Evolutionary conservation across 1,140 invertebrate species (phyloP).

Genomic region (Zaprionus capensis): DNA sequence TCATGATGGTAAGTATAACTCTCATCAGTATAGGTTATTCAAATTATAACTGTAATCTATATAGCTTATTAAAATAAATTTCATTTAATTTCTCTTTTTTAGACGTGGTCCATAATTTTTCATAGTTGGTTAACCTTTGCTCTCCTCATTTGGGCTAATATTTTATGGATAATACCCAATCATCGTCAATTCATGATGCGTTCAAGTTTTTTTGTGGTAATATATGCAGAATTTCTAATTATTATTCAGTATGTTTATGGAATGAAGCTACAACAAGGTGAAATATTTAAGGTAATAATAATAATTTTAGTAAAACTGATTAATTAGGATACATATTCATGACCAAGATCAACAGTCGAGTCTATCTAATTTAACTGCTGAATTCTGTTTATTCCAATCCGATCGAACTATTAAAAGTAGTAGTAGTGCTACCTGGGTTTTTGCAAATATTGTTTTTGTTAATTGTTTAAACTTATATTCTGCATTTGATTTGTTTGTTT

Average conservation of each 20-base stretch:
- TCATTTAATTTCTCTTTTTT: slow-evolving; percentile 14
- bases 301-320: no score
- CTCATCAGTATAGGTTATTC: not conserved
- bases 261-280: slow-evolving; percentile 92
- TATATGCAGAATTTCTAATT: slow-evolving; percentile 94
- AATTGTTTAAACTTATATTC: no score
- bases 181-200: slow-evolving; percentile 95
- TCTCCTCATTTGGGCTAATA: slow-evolving; percentile 95
- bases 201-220: slow-evolving; percentile 94
- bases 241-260: slow-evolving; percentile 95
- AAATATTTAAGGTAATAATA: slow-evolving; percentile 88
- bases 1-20: slow-evolving; percentile 92
- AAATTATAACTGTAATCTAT: not conserved
- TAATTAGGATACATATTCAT: no score
- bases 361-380: no score
- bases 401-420: no score
- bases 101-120: slow-evolving; percentile 99
- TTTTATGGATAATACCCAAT: slow-evolving; percentile 97
- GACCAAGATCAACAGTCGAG: no score
- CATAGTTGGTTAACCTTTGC: slow-evolving; percentile 99
- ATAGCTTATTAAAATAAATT: no score
- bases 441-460: no score
- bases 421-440: no score
- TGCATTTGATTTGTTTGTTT: not conserved
- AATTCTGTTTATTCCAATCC: no score